Conservation (phyloP, 2,888 invertebrate species). For the Agonopterix arenella region DNA sequence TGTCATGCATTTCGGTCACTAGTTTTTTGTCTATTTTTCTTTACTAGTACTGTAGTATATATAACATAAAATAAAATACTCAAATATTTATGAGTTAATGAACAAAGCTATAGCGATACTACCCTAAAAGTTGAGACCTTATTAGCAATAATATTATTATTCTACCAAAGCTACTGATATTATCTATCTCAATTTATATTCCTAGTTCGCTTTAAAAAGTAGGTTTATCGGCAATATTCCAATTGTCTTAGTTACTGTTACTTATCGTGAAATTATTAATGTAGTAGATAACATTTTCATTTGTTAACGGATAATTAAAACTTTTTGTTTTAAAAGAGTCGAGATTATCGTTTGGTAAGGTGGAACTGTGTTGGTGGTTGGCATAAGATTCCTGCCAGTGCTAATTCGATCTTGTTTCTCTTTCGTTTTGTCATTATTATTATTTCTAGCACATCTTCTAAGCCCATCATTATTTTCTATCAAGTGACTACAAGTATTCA, state of each 20-base stretch:
- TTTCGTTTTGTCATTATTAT: not conserved
- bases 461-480: no score
- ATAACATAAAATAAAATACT: conserved; percentile 43
- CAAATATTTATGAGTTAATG: conserved; percentile 27
- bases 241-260: conserved; percentile 63
- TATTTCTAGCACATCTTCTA: not conserved
- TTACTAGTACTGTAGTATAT: conserved; percentile 26
- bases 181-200: conserved; percentile 73
- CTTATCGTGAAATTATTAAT: conserved; percentile 53
- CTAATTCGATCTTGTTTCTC: conserved; percentile 13
- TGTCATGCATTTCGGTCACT: conserved; percentile 15
- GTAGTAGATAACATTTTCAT: conserved; percentile 46
- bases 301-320: conserved; percentile 36
- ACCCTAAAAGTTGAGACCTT: conserved; percentile 23
- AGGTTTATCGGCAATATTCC: conserved; percentile 72
- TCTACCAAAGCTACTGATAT: conserved; percentile 74
- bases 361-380: conserved; percentile 67
- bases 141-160: conserved; percentile 49
- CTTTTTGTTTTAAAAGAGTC: conserved; percentile 38
- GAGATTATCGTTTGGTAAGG: conserved; percentile 59
- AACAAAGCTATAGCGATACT: conserved; percentile 12
- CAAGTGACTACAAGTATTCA: no score
- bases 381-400: conserved; percentile 42
- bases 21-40: conserved; percentile 22
- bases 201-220: conserved; percentile 74